Evolutionary conservation across 2,888 invertebrate genomes (phyloP).

Genomic region (Rotaria sp.): DNA sequence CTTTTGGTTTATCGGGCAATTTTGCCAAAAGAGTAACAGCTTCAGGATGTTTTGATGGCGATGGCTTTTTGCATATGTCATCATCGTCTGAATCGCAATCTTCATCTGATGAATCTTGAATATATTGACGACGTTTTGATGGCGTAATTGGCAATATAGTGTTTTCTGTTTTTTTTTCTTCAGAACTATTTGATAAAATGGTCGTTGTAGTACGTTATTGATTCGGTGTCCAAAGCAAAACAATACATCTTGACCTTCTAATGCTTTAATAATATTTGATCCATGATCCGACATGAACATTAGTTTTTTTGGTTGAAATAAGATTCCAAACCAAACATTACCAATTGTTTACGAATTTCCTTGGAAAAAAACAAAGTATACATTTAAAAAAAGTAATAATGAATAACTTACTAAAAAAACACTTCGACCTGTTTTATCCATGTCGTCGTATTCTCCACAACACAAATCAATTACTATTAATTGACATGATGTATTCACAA

Average conservation of each 20-base stretch:
- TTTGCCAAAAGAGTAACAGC: background rate
- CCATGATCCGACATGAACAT: background rate
- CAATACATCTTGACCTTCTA: background rate
- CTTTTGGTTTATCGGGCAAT: too few relatives aligned
- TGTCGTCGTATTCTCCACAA: background rate
- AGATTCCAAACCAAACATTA: background rate
- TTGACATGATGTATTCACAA: too few relatives aligned
- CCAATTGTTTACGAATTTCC: background rate
- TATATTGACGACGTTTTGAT: background rate
- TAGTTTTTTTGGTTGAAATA: background rate
- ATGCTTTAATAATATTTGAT: background rate
- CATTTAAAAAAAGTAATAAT: background rate
- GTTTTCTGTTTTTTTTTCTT: background rate
- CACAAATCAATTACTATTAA: too few relatives aligned
- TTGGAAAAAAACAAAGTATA: background rate
- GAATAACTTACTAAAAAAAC: background rate
- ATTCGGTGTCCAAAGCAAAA: background rate
- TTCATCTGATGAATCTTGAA: background rate
- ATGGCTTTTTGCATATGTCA: background rate
- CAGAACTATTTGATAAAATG: background rate
- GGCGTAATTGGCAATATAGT: background rate
- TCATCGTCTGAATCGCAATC: background rate
- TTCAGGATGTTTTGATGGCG: background rate
- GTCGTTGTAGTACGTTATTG: background rate
- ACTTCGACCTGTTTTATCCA: background rate